phyloP scores from a whole-genome alignment of 2,888 invertebrate species.

The Ochropleura plecta region DNA sequence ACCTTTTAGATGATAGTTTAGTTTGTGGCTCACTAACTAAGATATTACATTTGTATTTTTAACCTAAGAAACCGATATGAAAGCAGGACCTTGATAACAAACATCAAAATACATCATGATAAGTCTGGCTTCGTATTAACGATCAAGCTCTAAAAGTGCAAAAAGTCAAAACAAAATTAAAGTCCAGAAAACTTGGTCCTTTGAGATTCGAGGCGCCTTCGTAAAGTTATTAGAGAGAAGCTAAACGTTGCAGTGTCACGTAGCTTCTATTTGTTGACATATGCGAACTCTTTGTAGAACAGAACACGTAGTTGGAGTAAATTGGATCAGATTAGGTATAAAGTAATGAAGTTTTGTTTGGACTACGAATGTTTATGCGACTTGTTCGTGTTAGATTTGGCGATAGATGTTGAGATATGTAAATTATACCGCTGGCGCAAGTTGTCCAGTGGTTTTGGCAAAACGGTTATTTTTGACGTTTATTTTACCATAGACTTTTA shows the following conservation, averaged over 20 bases:
- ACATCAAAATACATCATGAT: not conserved
- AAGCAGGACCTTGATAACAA: slow-evolving; percentile 2
- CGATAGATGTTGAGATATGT: not conserved
- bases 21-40: not conserved
- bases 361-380: slow-evolving; percentile 18
- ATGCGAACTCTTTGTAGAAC: slow-evolving; percentile 48
- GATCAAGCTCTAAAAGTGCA: slow-evolving; percentile 18
- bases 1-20: not conserved
- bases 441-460: not conserved
- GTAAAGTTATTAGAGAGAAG: slow-evolving; percentile 35
- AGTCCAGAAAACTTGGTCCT: slow-evolving; percentile 47
- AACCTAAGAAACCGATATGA: not conserved
- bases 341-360: slow-evolving; percentile 51
- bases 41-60: not conserved
- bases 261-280: slow-evolving; percentile 53
- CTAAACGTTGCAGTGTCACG: slow-evolving; percentile 49
- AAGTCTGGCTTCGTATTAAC: not conserved
- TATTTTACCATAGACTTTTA: not conserved
- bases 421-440: not conserved
- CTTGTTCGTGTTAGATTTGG: not conserved
- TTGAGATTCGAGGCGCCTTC: slow-evolving; percentile 27
- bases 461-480: not conserved
- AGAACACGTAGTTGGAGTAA: slow-evolving; percentile 45
- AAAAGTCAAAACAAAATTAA: slow-evolving; percentile 46
- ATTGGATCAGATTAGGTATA: slow-evolving; percentile 56